A percentile compares a stretch with the other conserved stretches of the same genome.
Evolutionary conservation across 1,140 invertebrate species (phyloP).

Genomic region (Platyscapa corneri): DNA sequence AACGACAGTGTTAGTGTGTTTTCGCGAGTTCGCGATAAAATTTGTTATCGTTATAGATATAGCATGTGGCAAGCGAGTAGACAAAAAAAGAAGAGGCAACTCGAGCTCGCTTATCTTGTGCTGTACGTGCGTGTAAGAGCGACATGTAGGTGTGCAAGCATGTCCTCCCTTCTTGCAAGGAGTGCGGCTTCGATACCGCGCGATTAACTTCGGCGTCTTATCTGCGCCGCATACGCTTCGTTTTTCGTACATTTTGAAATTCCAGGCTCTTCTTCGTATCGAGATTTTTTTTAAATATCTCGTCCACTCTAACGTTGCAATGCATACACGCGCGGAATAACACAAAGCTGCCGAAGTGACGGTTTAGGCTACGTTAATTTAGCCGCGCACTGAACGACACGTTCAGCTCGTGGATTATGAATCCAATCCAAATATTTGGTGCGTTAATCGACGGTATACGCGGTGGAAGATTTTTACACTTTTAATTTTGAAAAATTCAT

Average conservation of each 20-base stretch:
- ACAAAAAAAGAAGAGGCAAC: not conserved
- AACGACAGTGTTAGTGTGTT: not conserved
- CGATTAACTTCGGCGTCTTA: not conserved
- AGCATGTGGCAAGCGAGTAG: not conserved
- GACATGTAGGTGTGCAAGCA: not conserved
- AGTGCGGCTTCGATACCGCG: not conserved
- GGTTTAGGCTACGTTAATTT: no score
- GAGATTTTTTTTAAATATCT: no score
- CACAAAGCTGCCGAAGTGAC: no score
- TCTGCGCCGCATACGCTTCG: not conserved
- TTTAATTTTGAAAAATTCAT: no score
- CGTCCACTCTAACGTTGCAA: no score
- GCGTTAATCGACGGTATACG: no score
- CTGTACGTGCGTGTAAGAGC: not conserved
- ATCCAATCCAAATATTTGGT: no score
- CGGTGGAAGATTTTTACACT: no score
- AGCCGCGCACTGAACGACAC: not conserved
- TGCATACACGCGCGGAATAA: no score
- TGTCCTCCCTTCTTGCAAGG: constrained; percentile 11
- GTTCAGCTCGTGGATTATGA: not conserved
- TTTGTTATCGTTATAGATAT: constrained; percentile 17
- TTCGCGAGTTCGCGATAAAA: constrained; percentile 34
- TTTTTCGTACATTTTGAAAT: constrained; percentile 16
- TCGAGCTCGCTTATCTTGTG: constrained; percentile 13
- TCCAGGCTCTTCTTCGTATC: no score